Evolutionary conservation across 2,797 vertebrate genomes (phyloP).

Genomic region (Myotis findleyi): DNA sequence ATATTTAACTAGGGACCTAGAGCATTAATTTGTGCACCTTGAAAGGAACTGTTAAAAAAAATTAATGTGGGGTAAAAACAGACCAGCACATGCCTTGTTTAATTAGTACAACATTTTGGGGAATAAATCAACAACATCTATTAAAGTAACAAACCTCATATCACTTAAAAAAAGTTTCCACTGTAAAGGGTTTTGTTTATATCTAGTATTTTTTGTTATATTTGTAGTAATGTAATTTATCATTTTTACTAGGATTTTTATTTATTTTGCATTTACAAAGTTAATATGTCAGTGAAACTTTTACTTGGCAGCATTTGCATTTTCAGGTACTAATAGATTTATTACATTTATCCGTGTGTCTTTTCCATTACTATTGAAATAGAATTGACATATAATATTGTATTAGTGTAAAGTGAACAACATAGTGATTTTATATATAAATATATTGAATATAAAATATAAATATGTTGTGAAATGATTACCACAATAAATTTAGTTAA

Average conservation of each 20-base stretch:
- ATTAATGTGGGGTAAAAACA: background rate
- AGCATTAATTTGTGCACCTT: too few species aligned
- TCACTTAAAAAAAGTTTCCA: background rate
- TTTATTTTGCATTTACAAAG: background rate
- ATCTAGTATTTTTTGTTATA: background rate
- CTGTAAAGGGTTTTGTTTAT: background rate
- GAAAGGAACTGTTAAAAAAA: background rate
- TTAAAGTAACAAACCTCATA: background rate
- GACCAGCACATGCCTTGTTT: background rate
- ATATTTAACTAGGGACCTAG: background rate
- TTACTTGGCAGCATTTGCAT: background rate
- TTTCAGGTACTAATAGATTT: background rate
- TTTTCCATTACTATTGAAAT: background rate
- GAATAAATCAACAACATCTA: background rate
- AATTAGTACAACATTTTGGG: background rate
- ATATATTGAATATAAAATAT: background rate
- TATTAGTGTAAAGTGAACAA: background rate
- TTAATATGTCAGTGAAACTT: background rate
- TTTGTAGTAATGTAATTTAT: slow-evolving; percentile 21
- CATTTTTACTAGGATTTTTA: background rate
- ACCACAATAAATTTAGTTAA: background rate
- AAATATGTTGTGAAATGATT: background rate
- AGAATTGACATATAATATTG: background rate
- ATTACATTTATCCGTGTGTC: background rate
- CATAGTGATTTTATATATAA: background rate